Evolutionary conservation across 2,888 invertebrate genomes (phyloP).

Genomic region (Meteorus cinctellus): DNA sequence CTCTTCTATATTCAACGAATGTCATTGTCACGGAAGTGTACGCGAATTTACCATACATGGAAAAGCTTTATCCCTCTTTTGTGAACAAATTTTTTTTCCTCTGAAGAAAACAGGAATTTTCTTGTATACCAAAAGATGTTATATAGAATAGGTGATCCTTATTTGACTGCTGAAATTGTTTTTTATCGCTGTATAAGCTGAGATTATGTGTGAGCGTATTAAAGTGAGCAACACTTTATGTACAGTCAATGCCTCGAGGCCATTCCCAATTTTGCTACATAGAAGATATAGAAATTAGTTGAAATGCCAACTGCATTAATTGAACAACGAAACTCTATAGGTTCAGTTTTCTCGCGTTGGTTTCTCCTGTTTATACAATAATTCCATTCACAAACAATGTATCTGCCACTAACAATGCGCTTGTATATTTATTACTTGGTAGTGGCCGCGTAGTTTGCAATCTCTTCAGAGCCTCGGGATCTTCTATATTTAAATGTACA

Average conservation of each 20-base stretch:
- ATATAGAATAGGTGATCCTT: neutral
- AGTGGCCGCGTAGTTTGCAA: neutral
- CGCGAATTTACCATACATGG: constrained; percentile 8
- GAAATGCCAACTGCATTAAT: neutral
- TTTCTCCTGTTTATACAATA: neutral
- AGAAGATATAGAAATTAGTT: neutral
- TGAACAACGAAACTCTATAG: neutral
- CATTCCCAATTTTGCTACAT: neutral
- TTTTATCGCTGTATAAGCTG: neutral
- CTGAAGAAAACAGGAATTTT: neutral
- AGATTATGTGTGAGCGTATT: neutral
- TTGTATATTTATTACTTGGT: constrained; percentile 10
- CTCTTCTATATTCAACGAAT: constrained; percentile 17
- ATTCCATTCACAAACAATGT: constrained; percentile 20
- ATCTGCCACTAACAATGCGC: constrained; percentile 16
- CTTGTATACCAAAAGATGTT: neutral
- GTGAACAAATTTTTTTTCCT: constrained; percentile 7
- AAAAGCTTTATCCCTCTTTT: constrained; percentile 15
- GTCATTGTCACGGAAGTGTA: constrained; percentile 19
- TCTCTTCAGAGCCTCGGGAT: neutral
- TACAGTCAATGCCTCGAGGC: neutral
- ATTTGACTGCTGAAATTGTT: neutral
- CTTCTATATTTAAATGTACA: neutral
- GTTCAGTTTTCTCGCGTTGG: neutral
- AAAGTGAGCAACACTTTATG: neutral